phyloP scores from a whole-genome alignment of 1,140 invertebrate genomes.

The Homarus americanus region DNA sequence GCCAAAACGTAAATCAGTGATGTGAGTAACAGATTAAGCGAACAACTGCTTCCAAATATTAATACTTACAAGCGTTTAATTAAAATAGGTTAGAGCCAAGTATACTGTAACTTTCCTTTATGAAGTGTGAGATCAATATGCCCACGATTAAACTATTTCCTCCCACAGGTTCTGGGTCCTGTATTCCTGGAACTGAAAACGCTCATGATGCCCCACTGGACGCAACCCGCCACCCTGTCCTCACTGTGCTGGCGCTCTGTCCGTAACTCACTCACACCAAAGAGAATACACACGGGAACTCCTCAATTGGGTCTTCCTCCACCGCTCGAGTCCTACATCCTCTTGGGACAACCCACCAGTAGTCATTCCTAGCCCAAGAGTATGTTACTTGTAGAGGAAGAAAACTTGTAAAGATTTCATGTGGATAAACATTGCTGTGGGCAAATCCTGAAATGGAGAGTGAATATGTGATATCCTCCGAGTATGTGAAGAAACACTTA shows the following conservation, averaged over 20 bases:
- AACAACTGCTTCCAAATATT: too few species aligned
- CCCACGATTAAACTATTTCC: too few species aligned
- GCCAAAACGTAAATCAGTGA: too few species aligned
- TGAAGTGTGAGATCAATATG: too few species aligned
- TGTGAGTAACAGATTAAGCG: too few species aligned
- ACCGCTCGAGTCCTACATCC: conserved; percentile 47
- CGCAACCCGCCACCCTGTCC: conserved; percentile 42
- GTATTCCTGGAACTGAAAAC: conserved; percentile 61
- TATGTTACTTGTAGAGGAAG: background rate
- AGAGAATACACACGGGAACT: conserved; percentile 51
- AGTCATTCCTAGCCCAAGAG: conserved; percentile 21
- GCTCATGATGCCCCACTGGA: conserved; percentile 64
- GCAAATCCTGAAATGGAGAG: background rate
- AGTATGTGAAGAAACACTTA: background rate
- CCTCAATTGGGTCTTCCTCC: conserved; percentile 47
- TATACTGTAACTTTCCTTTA: too few species aligned
- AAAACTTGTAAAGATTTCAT: background rate
- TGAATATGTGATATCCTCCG: background rate
- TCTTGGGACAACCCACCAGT: conserved; percentile 33
- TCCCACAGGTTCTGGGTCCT: conserved; percentile 43
- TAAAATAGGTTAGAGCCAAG: too few species aligned
- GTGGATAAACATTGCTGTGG: background rate
- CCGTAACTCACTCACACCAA: conserved; percentile 56
- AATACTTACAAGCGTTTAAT: too few species aligned
- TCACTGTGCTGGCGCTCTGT: conserved; percentile 48